A percentile compares a stretch with the other conserved stretches of the same genome.
These are phyloP conservation scores for Pseudomyrmex pallidus DNA, from an alignment of 1,140 invertebrate genomes.

Conservation along the genomic window DNA sequence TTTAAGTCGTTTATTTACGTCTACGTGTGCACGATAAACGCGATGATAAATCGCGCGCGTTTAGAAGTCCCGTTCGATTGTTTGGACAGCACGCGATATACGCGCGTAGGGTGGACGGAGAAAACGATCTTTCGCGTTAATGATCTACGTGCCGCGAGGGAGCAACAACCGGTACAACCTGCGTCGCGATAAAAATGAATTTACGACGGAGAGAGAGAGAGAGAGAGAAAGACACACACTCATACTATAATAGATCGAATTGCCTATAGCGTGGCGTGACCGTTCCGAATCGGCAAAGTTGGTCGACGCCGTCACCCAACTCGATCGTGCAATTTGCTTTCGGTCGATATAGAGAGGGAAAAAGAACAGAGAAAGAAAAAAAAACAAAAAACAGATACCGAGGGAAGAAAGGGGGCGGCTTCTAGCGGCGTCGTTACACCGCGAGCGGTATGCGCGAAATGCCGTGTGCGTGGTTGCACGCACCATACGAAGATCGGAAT, in stretches of 20 bases:
- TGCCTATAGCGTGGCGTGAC: not conserved
- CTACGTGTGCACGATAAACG: not conserved
- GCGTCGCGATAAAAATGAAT: constrained; percentile 29
- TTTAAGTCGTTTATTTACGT: not conserved
- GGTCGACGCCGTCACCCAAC: not conserved
- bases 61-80: constrained; percentile 9
- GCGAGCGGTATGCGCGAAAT: constrained; percentile 60
- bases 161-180: constrained; percentile 22
- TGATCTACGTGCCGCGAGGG: constrained; percentile 12
- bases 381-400: not conserved
- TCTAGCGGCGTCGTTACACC: constrained; percentile 14
- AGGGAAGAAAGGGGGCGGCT: constrained; percentile 17
- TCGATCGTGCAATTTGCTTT: constrained; percentile 47
- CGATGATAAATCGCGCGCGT: not conserved
- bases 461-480: constrained; percentile 61
- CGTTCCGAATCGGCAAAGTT: not conserved
- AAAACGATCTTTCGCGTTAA: constrained; percentile 7
- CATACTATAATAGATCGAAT: constrained; percentile 22
- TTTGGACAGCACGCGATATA: constrained; percentile 14
- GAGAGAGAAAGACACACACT: not conserved
- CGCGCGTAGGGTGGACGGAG: not conserved
- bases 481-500: constrained; percentile 60
- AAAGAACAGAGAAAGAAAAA: constrained; percentile 21
- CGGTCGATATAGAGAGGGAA: not conserved
- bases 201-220: constrained; percentile 29